Evolutionary conservation across 1,140 invertebrate species (phyloP).

Genomic region (Drosophila nigrodunni): DNA sequence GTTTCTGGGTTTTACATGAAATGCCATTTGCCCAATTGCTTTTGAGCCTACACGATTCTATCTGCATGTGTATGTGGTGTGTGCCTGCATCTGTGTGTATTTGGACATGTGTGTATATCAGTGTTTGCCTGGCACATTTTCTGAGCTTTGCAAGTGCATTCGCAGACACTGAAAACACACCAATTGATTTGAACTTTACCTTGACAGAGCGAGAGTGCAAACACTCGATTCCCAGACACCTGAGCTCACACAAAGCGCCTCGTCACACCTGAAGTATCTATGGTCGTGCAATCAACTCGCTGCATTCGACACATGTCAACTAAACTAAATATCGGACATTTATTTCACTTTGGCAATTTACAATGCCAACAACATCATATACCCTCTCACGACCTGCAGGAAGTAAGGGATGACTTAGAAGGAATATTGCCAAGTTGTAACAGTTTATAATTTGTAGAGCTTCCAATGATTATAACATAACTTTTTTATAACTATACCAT

Average conservation of each 20-base stretch:
- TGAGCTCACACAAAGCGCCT: not conserved
- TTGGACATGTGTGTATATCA: not conserved
- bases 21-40: conserved; percentile 77
- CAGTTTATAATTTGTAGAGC: too few relatives aligned
- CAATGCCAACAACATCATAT: not conserved
- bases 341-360: not conserved
- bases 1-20: conserved; percentile 74
- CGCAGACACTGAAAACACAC: not conserved
- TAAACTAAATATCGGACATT: conserved; percentile 18
- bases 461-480: too few relatives aligned
- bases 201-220: not conserved
- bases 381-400: not conserved
- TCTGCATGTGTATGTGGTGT: not conserved
- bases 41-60: conserved; percentile 19
- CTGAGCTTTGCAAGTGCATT: conserved; percentile 26
- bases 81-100: not conserved
- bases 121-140: conserved; percentile 2
- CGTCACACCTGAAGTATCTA: conserved; percentile 5
- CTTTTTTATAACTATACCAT: too few relatives aligned
- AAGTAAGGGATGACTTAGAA: not conserved
- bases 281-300: not conserved
- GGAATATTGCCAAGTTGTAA: too few relatives aligned
- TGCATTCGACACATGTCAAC: conserved; percentile 30
- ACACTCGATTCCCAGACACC: not conserved
- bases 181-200: conserved; percentile 25